These are phyloP conservation scores for Erythrocebus patas DNA, from an alignment of 2,113 vertebrate genomes.

Conservation along the genomic window DNA sequence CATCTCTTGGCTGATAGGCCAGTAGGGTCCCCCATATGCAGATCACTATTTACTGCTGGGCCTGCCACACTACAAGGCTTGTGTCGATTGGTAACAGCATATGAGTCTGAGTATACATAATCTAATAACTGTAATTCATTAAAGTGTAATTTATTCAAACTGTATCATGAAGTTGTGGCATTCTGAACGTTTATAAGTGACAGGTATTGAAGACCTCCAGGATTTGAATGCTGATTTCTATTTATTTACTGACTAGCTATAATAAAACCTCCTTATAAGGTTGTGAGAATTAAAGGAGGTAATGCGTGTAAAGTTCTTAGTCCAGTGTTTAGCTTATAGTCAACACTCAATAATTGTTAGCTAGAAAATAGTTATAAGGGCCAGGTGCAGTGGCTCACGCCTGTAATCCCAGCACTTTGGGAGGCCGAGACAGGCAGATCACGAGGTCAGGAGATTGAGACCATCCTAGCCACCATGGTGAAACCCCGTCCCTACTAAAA, in stretches of 20 bases:
- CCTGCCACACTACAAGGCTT: neutral
- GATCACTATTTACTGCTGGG: neutral
- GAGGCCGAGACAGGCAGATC: too few species aligned
- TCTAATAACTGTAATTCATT: neutral
- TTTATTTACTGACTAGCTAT: neutral
- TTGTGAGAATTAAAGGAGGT: neutral
- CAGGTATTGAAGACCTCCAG: neutral
- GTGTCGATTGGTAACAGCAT: neutral
- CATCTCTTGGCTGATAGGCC: neutral
- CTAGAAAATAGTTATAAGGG: neutral
- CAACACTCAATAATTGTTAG: neutral
- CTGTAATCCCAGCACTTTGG: too few species aligned
- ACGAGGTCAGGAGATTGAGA: too few species aligned
- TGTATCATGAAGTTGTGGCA: neutral
- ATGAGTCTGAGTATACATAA: neutral
- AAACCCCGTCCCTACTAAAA: too few species aligned
- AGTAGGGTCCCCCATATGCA: neutral
- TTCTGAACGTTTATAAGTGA: neutral
- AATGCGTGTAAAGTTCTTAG: neutral
- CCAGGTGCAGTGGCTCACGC: too few species aligned
- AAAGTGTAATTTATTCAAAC: neutral
- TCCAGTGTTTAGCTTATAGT: neutral
- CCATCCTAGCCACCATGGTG: too few species aligned
- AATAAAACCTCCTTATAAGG: neutral
- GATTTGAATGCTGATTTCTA: neutral